Evolutionary conservation across 2,888 invertebrate genomes (phyloP), one percentile per base, ranked within the genome.

Genomic region (Pheosia tremula): DNA sequence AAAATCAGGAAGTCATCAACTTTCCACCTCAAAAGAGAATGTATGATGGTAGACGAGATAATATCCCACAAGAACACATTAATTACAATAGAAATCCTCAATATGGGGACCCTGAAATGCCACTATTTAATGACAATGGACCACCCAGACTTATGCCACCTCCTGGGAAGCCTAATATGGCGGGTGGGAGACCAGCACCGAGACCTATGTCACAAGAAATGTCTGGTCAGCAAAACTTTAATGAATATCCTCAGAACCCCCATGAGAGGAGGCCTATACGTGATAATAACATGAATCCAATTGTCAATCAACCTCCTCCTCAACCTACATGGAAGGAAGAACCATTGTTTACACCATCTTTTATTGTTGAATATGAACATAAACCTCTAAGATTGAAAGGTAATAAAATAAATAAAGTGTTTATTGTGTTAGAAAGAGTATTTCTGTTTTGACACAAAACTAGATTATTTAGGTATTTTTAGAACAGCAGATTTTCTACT

Each of bases 331-430:
- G 93, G 87, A 78, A 86, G 58, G 89, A 94, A 63, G 94, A 94
- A 69, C 93, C 93, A 65, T 85, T 95, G 75, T 89, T 93, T 68
- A 79, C 86, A 59, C 91, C 96, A 68, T 92, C 95, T 52, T 93
- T 95, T 78, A 95, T 96, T 69, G 95, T 96, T 75, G 96, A 96
- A 88, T 96, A 96, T 90, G 95, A 96, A 71, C 96, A 96, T 84
- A 95, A 95, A 83, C 90, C 95, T 66, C 83, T 94, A 54, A 87
- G 92, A 83, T 80, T 90, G 68, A 92, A 93, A 92, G 93, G 95
- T 95, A 94, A 93, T 77, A 66, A 66, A 67, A 52, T 11, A 59
- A 38, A 11, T 13, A 49, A 60, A 9, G 13, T 53, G 36, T 57
- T 53, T 63, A 5, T 58, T 62, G 59, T 64, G n/a, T 13, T 56